These are phyloP conservation scores for Irena cyanogastra DNA, from an alignment of 2,113 vertebrate genomes.

Conservation along the genomic window DNA sequence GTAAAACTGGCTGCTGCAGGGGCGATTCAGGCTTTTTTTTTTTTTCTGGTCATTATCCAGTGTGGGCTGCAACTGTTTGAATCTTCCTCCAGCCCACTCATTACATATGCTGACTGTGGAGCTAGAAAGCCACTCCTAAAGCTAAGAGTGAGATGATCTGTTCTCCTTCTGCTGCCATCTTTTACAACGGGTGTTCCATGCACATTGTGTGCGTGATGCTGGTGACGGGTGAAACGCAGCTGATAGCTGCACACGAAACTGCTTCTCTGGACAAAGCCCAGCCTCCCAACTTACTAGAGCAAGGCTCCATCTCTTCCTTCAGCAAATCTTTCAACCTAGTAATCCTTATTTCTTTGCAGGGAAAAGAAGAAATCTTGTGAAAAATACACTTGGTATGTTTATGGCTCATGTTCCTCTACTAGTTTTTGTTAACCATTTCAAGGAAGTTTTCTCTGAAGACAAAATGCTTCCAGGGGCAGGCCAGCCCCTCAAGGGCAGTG, in stretches of 20 bases:
- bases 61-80: not conserved
- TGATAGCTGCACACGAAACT: not conserved
- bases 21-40: not conserved
- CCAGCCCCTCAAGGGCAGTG: not conserved
- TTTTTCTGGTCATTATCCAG: accelerated
- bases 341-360: not conserved
- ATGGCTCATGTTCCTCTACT: not conserved
- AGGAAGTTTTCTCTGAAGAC: not conserved
- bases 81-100: not conserved
- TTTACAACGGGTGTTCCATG: not conserved
- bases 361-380: not conserved
- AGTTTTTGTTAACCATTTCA: not conserved
- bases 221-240: not conserved
- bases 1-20: not conserved
- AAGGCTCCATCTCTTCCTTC: not conserved
- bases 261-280: not conserved
- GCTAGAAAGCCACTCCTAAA: not conserved
- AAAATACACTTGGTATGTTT: accelerated
- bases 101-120: not conserved
- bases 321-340: not conserved
- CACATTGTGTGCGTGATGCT: not conserved
- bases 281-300: not conserved
- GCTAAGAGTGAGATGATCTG: not conserved
- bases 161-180: not conserved
- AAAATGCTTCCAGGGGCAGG: not conserved